Evolutionary conservation across 2,113 vertebrate species (phyloP).

Genomic region (Megaleporinus macrocephalus): DNA sequence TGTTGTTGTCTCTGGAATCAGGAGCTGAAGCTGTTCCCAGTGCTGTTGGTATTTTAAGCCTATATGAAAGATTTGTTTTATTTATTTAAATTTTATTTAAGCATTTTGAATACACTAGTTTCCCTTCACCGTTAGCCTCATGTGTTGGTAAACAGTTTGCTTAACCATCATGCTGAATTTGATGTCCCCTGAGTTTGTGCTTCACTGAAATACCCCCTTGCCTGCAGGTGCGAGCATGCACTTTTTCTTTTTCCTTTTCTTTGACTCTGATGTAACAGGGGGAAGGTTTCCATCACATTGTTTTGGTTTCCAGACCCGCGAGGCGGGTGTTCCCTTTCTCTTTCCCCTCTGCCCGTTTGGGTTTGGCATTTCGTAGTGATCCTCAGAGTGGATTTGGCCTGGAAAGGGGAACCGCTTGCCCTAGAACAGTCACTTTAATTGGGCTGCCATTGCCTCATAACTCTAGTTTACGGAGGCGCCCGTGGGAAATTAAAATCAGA

Average conservation of each 20-base stretch:
- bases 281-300: conserved; percentile 40
- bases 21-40: too few species aligned
- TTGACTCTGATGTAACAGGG: conserved; percentile 6
- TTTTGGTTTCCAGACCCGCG: conserved; percentile 47
- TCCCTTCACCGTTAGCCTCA: not conserved
- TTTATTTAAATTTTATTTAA: too few species aligned
- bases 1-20: too few species aligned
- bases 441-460: conserved; percentile 35
- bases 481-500: conserved; percentile 54
- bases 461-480: conserved; percentile 13
- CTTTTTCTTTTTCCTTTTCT: conserved; percentile 27
- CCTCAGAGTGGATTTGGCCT: conserved; percentile 52
- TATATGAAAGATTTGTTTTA: too few species aligned
- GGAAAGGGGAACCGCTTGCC: conserved; percentile 53
- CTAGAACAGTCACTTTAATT: conserved; percentile 58
- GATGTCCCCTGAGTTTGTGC: not conserved
- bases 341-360: conserved; percentile 36
- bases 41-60: too few species aligned
- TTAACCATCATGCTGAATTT: not conserved
- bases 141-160: not conserved
- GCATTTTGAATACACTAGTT: not conserved
- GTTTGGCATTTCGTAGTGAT: conserved; percentile 33
- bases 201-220: not conserved
- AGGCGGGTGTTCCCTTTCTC: conserved; percentile 36
- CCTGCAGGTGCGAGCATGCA: conserved; percentile 14